Percentiles rank a stretch among this genome's conserved stretches.
Evolutionary conservation across 53 echinoderm and acorn worm genomes (phyloP).

Genomic region (Crossaster papposus): DNA sequence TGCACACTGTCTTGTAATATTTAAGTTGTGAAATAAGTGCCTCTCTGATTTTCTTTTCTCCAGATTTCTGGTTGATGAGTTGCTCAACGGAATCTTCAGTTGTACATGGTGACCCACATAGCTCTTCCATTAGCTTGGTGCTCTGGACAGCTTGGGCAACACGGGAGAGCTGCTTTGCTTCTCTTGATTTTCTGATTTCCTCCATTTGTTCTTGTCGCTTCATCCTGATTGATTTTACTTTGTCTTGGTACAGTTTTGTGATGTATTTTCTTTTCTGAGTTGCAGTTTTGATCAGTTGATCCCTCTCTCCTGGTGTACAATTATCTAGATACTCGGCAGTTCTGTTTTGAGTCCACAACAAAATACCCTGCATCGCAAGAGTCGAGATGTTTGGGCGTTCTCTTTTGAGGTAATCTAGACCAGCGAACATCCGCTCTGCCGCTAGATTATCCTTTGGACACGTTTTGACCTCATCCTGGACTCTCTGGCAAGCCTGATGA

Average conservation of each 20-base stretch:
- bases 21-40: constrained; percentile 43
- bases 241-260: constrained; percentile 10
- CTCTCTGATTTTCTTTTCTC: constrained; percentile 23
- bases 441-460: constrained; percentile 64
- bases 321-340: constrained; percentile 29
- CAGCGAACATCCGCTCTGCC: constrained; percentile 69
- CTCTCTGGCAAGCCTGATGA: constrained; percentile 1
- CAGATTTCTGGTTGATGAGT: neutral
- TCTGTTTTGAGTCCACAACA: constrained; percentile 53
- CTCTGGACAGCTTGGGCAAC: constrained; percentile 12
- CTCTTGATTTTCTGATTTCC: constrained; percentile 26
- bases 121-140: constrained; percentile 13
- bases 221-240: neutral
- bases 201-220: constrained; percentile 43
- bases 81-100: neutral
- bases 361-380: constrained; percentile 54
- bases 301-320: neutral
- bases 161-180: constrained; percentile 6
- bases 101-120: constrained; percentile 14
- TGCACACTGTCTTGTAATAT: constrained; percentile 44
- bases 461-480: constrained; percentile 30
- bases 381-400: constrained; percentile 54
- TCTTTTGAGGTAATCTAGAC: constrained; percentile 53
- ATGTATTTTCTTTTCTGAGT: neutral
- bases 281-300: constrained; percentile 15